Conservation (phyloP, 2,888 invertebrate species). For the Oscheius sp. region DNA sequence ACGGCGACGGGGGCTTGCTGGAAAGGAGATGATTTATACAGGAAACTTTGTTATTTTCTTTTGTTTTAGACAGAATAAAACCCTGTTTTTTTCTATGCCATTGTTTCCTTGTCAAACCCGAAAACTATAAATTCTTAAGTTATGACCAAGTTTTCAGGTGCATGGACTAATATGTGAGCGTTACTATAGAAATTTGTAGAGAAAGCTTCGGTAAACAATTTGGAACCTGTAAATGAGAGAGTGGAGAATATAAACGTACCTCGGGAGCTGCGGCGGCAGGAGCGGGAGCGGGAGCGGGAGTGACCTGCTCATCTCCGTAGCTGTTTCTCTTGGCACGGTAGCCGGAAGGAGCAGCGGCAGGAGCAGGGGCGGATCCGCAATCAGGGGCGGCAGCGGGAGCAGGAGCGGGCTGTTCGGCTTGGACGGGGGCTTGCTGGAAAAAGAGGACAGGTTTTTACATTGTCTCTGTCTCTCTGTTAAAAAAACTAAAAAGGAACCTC, state of each 20-base stretch:
- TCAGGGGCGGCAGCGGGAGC: conserved; percentile 7
- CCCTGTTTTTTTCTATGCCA: too few species aligned
- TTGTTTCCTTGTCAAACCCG: too few species aligned
- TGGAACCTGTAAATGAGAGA: too few species aligned
- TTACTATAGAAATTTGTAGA: too few species aligned
- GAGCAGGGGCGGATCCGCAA: conserved; percentile 16
- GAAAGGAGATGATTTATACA: neutral
- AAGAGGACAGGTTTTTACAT: neutral
- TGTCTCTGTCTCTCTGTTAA: too few species aligned
- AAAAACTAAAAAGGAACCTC: neutral
- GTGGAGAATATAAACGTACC: too few species aligned
- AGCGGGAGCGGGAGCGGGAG: conserved; percentile 6
- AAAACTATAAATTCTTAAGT: too few species aligned
- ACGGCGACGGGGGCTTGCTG: conserved; percentile 43
- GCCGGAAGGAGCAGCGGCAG: conserved; percentile 36
- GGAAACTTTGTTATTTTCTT: too few species aligned
- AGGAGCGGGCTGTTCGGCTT: conserved; percentile 34
- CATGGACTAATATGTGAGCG: too few species aligned
- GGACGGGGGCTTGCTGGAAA: conserved; percentile 37
- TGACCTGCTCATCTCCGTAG: conserved; percentile 46
- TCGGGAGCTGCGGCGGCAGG: neutral
- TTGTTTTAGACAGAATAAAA: neutral
- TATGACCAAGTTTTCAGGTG: too few species aligned
- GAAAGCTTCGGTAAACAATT: too few species aligned
- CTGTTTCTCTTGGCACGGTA: conserved; percentile 32